Percentiles rank a stretch among this genome's conserved stretches.
Evolutionary conservation across 2,888 invertebrate species (phyloP).

Genomic region (Archaeoteleia sp.): DNA sequence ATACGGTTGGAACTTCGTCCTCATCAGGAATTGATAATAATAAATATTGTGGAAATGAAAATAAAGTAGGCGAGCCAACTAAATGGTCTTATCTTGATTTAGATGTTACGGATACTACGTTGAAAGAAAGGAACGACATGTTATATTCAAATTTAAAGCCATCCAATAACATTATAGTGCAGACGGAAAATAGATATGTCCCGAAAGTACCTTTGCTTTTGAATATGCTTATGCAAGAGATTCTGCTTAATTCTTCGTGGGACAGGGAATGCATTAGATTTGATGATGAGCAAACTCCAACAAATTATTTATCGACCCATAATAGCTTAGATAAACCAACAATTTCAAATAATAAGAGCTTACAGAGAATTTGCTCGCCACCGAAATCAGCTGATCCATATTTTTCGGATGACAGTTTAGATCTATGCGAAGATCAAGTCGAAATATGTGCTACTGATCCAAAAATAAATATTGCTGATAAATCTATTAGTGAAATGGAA

Average conservation of each 20-base stretch:
- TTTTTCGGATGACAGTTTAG: constrained; percentile 67
- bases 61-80: neutral
- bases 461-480: constrained; percentile 1
- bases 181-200: neutral
- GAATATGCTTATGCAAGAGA: constrained; percentile 1
- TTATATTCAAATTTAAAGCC: too few relatives aligned
- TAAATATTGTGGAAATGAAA: neutral
- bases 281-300: too few relatives aligned
- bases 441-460: neutral
- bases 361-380: too few relatives aligned
- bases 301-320: too few relatives aligned
- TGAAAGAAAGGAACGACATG: too few relatives aligned
- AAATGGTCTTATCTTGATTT: neutral
- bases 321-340: too few relatives aligned
- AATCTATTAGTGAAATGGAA: constrained; percentile 42
- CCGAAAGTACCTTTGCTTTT: constrained; percentile 1
- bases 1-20: constrained; percentile 61
- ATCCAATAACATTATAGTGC: too few relatives aligned
- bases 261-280: too few relatives aligned
- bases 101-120: neutral
- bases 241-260: neutral
- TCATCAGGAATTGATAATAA: neutral
- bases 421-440: constrained; percentile 29
- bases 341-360: too few relatives aligned
- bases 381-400: constrained; percentile 28